A percentile compares a stretch with the other conserved stretches of the same genome.
Conservation (phyloP, 2,113 vertebrate genomes). For the Picathartes gymnocephalus region DNA sequence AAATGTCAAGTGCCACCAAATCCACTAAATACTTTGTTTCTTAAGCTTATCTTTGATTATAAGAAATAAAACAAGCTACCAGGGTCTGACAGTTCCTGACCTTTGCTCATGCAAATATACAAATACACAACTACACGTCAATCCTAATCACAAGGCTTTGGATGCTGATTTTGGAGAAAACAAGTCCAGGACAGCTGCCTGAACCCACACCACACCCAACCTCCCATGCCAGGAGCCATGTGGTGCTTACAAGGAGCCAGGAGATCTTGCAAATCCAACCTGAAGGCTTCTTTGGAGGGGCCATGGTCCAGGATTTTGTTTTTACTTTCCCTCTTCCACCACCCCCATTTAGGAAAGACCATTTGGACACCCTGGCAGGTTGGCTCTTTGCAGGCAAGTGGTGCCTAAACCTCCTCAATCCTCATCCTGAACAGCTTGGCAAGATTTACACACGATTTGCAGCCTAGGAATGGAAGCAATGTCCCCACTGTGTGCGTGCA, state of each 20-base stretch:
- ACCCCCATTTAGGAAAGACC: background rate
- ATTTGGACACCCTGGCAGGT: background rate
- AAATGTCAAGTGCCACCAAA: background rate
- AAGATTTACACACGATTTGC: background rate
- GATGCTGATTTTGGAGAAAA: background rate
- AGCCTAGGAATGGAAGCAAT: background rate
- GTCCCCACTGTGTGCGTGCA: background rate
- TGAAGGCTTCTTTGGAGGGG: background rate
- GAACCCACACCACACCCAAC: background rate
- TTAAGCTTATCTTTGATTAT: background rate
- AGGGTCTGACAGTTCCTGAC: background rate
- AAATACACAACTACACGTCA: background rate
- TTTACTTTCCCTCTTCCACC: background rate
- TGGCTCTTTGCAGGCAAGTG: background rate
- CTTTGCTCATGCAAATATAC: conserved; percentile 16
- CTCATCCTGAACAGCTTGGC: background rate
- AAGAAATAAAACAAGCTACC: background rate
- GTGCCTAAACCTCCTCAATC: background rate
- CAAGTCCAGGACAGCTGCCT: background rate
- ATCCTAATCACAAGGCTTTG: background rate
- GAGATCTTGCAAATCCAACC: background rate
- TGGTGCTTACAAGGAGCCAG: background rate
- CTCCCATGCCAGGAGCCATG: background rate
- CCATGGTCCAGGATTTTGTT: background rate
- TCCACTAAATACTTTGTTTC: background rate